Evolutionary conservation across 2,888 invertebrate genomes (phyloP), one percentile per base, ranked within the genome.

Genomic region (Neria commutata): DNA sequence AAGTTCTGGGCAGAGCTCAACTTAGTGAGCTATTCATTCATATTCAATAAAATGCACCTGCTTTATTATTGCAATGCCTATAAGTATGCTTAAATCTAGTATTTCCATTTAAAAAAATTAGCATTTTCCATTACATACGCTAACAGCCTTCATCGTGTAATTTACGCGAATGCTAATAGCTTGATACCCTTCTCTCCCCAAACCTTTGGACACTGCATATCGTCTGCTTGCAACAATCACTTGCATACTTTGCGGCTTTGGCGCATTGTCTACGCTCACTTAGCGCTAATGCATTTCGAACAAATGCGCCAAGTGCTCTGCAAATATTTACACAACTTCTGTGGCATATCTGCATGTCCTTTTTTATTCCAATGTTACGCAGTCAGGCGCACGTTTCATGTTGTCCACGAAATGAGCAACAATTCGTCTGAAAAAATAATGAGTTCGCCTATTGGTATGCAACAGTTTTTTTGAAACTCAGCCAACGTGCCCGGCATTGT

Each of bases 311-410:
- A 75, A 72, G 72, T 75, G 73, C 69, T 71, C 67, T 70, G 66
- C 69, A 75, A 76, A 75, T 76, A 75, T 74, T 74, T 74, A 66
- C 72, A 59, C 75, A 74, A 73, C 66, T 74, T 74, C 68, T 42
- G 63, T 64, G 67, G 58, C 62, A 21, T n/a, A n/a, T 67, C 69
- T 71, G 51, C 26, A 34, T 49, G n/a, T 48, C 14, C 34, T 37
- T 54, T 56, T 29, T 49, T 24, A 24, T 21, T 45, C 26, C 40
- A 45, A 19, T 48, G 29, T 50, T 37, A 21, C 37, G 29, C 48
- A 25, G 55, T 51, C 56, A 46, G 47, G 26, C 37, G 6, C 48
- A 10, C 14, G 23, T 16, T 46, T 56, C 42, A 23, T 56, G 54
- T 61, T 54, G 54, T 48, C 70, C 69, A 70, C 73, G 68, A 72